A percentile compares a stretch with the other conserved stretches of the same genome.
These are phyloP conservation scores for Hyles vespertilio DNA, from an alignment of 1,140 invertebrate genomes.

Conservation along the genomic window DNA sequence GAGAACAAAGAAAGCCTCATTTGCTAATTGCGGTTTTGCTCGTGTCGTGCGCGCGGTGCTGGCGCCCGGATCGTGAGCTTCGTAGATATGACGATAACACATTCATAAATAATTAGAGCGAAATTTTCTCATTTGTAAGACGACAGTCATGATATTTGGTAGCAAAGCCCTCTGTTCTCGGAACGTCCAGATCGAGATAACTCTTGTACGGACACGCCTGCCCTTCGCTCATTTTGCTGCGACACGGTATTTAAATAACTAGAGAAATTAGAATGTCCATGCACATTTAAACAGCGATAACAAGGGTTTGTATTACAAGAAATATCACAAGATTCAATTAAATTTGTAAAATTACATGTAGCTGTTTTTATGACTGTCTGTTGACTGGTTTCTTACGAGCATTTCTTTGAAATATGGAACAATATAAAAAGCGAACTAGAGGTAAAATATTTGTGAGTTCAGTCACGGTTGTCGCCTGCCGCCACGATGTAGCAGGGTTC, in stretches of 20 bases:
- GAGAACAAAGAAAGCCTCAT: conserved; percentile 74
- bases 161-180: conserved; percentile 61
- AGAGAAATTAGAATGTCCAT: background rate
- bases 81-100: conserved; percentile 74
- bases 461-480: conserved; percentile 51
- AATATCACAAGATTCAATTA: too few relatives aligned
- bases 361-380: too few relatives aligned
- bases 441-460: conserved; percentile 50
- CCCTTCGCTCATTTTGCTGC: conserved; percentile 55
- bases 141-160: conserved; percentile 74
- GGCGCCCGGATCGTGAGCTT: conserved; percentile 70
- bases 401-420: too few relatives aligned
- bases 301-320: too few relatives aligned
- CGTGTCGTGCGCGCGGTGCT: conserved; percentile 68
- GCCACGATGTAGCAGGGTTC: conserved; percentile 50
- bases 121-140: conserved; percentile 76
- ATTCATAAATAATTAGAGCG: conserved; percentile 76
- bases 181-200: conserved; percentile 70
- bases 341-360: too few relatives aligned
- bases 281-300: too few relatives aligned
- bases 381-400: too few relatives aligned
- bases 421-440: conserved; percentile 38
- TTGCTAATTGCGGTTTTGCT: conserved; percentile 74
- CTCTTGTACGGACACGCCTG: conserved; percentile 61
- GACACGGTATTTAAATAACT: conserved; percentile 7